phyloP scores from a whole-genome alignment of 1,140 invertebrate species.

The Pogonomyrmex barbatus region DNA sequence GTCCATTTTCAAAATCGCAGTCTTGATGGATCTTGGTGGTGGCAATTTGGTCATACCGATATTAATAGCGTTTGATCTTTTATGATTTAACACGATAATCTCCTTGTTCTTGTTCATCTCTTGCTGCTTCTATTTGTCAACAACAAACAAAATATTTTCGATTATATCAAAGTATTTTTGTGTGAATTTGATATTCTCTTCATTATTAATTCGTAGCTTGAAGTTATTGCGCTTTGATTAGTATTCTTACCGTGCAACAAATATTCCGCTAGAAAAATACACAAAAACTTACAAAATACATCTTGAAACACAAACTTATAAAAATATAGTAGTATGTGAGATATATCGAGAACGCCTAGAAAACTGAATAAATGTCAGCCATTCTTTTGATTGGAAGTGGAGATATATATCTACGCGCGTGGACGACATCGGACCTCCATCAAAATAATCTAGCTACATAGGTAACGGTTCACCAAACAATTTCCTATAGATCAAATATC shows the following conservation, averaged over 20 bases:
- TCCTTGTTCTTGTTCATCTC: constrained; percentile 97
- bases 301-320: background rate
- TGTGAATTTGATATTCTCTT: background rate
- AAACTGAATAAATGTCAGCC: constrained; percentile 8
- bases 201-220: constrained; percentile 31
- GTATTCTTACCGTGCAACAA: constrained; percentile 41
- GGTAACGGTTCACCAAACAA: background rate
- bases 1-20: constrained; percentile 99
- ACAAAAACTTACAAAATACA: constrained; percentile 7
- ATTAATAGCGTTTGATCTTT: constrained; percentile 99
- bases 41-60: constrained; percentile 99
- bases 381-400: constrained; percentile 22
- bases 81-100: constrained; percentile 98
- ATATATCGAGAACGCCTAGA: constrained; percentile 5
- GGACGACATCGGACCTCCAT: background rate
- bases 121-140: constrained; percentile 92
- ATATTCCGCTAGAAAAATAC: constrained; percentile 17
- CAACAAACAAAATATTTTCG: constrained; percentile 62
- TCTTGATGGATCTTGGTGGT: constrained; percentile 98
- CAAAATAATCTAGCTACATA: background rate
- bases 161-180: constrained; percentile 20
- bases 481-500: background rate
- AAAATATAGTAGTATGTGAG: background rate
- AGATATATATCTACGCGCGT: background rate
- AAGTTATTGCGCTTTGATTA: constrained; percentile 39